Evolutionary conservation across 2,113 vertebrate genomes (phyloP).

Genomic region (Neotoma lepida): DNA sequence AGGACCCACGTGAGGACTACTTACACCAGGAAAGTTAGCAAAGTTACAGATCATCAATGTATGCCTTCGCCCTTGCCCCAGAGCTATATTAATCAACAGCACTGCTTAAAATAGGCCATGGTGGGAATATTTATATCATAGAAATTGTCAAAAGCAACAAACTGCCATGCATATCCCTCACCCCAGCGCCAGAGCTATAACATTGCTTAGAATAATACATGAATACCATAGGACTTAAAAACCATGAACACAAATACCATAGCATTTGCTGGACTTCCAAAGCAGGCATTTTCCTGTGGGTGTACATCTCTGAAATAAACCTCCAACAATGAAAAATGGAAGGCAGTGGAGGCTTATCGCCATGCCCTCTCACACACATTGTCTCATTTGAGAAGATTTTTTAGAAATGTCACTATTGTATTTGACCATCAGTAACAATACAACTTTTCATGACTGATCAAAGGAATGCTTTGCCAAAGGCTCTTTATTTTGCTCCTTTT

Average conservation of each 20-base stretch:
- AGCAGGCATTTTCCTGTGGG: neutral
- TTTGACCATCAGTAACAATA: conserved; percentile 29
- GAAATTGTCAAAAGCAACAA: neutral
- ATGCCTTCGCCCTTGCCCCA: no score
- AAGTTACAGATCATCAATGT: no score
- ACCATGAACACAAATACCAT: no score
- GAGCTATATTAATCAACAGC: neutral
- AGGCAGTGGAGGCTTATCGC: neutral
- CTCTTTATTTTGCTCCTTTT: neutral
- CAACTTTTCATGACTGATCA: conserved; percentile 48
- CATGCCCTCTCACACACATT: neutral
- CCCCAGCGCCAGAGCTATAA: accelerated
- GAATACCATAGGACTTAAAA: neutral
- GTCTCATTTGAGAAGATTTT: neutral
- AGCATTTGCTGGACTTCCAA: neutral
- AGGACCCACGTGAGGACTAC: accelerated
- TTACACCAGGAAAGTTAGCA: neutral
- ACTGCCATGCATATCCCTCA: accelerated
- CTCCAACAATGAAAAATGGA: neutral
- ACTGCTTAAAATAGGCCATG: neutral
- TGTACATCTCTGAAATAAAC: neutral
- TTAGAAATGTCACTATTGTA: conserved; percentile 44
- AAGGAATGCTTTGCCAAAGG: conserved; percentile 38
- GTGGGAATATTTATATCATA: neutral
- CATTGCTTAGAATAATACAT: no score